phyloP scores from a whole-genome alignment of 1,140 invertebrate species.

The Eupristina koningsbergeri region DNA sequence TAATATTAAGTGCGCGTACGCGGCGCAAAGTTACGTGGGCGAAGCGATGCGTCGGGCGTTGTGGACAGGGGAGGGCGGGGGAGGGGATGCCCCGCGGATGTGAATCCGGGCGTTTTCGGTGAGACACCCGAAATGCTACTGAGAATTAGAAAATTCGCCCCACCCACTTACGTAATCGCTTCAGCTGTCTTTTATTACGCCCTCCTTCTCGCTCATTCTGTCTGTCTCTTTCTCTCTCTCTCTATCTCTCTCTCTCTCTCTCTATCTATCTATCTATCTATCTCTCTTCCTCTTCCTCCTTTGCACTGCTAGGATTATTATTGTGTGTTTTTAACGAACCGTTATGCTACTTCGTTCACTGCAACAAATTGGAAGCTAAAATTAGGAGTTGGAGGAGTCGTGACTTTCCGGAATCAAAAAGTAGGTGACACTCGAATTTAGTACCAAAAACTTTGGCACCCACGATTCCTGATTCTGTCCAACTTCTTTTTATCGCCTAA shows the following conservation, averaged over 20 bases:
- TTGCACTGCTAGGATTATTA: slow-evolving; percentile 9
- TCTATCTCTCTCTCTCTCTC: background rate
- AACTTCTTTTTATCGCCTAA: no score
- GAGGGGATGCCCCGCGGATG: background rate
- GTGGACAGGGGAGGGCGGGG: background rate
- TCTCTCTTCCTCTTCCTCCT: background rate
- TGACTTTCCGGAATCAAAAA: slow-evolving; percentile 17
- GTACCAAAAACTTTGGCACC: background rate
- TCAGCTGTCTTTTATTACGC: background rate
- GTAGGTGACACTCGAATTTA: slow-evolving; percentile 21
- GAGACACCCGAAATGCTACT: background rate
- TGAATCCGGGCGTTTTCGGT: background rate
- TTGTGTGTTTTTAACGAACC: slow-evolving; percentile 9
- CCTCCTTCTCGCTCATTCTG: background rate
- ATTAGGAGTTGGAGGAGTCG: slow-evolving; percentile 1
- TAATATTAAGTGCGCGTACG: background rate
- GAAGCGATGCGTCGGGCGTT: background rate
- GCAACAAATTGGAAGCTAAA: slow-evolving; percentile 9
- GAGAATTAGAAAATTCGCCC: slow-evolving; percentile 13
- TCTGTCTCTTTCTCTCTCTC: background rate
- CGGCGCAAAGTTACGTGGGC: no score
- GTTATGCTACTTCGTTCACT: background rate
- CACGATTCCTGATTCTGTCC: background rate
- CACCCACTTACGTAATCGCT: background rate
- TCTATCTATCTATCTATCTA: background rate